Conservation (phyloP, 2,797 vertebrate species). For the Podarcis lilfordi region DNA sequence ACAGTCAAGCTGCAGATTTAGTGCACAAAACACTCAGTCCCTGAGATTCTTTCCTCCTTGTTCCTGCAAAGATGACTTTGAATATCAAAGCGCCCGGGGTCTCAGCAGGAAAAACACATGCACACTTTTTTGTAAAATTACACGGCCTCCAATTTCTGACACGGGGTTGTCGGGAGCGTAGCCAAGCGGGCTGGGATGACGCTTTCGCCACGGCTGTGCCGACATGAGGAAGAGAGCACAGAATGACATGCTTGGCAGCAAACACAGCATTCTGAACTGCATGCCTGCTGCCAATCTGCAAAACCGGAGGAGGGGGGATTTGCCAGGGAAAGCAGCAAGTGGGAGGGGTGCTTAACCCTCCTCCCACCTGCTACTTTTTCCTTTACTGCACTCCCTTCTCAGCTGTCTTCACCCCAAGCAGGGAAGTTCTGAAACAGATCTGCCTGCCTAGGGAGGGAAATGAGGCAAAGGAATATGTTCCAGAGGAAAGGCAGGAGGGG, state of each 20-base stretch:
- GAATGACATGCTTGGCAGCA: background rate
- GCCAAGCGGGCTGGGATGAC: background rate
- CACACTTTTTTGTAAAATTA: background rate
- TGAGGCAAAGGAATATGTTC: background rate
- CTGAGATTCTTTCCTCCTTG: slow-evolving; percentile 51
- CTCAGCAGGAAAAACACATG: slow-evolving; percentile 1
- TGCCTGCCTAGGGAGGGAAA: background rate
- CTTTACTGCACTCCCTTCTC: background rate
- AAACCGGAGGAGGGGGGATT: background rate
- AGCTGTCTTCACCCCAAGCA: background rate
- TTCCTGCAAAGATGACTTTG: slow-evolving; percentile 38
- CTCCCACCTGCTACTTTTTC: background rate
- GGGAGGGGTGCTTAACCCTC: background rate
- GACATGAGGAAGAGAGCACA: background rate
- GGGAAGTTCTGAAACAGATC: background rate
- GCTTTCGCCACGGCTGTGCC: background rate
- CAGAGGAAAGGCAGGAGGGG: background rate
- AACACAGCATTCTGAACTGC: background rate
- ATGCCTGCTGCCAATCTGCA: background rate
- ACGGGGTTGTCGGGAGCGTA: background rate
- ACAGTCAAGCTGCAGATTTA: slow-evolving; percentile 66
- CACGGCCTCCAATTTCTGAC: fast-evolving
- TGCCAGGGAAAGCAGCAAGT: background rate
- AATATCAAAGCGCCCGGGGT: slow-evolving; percentile 28
- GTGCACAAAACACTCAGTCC: slow-evolving; percentile 52